Evolutionary conservation across 2,888 invertebrate genomes (phyloP).

Genomic region (Ophion ventricosus): DNA sequence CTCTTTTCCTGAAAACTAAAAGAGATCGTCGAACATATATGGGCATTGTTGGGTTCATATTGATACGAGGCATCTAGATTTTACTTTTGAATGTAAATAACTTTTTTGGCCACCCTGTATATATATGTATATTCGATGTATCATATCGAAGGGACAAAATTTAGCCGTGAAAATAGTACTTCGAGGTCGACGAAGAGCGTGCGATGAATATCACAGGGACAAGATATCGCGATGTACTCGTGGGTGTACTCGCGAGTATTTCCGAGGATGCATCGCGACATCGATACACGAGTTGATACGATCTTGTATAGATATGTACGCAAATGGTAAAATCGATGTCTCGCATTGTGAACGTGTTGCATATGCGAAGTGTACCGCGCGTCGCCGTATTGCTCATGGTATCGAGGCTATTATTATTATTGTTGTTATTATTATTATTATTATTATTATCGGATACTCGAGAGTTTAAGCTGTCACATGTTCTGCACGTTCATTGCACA

Average conservation of each 20-base stretch:
- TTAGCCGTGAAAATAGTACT: conserved; percentile 11
- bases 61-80: too few species aligned
- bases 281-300: conserved; percentile 18
- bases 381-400: background rate
- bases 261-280: background rate
- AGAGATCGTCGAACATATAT: too few species aligned
- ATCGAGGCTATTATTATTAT: background rate
- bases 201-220: conserved; percentile 38
- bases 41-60: too few species aligned
- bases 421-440: too few species aligned
- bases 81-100: too few species aligned
- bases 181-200: conserved; percentile 33
- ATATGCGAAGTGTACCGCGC: conserved; percentile 5
- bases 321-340: conserved; percentile 24
- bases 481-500: too few species aligned
- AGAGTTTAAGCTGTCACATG: too few species aligned
- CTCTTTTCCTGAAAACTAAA: too few species aligned
- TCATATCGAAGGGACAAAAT: conserved; percentile 1
- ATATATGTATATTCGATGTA: background rate
- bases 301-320: conserved; percentile 15
- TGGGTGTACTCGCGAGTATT: background rate
- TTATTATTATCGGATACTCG: too few species aligned
- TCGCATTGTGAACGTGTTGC: background rate
- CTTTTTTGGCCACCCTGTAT: too few species aligned
- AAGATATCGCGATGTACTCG: conserved; percentile 16